phyloP scores from a whole-genome alignment of 1,140 invertebrate species.

The Bombus consobrinus region DNA sequence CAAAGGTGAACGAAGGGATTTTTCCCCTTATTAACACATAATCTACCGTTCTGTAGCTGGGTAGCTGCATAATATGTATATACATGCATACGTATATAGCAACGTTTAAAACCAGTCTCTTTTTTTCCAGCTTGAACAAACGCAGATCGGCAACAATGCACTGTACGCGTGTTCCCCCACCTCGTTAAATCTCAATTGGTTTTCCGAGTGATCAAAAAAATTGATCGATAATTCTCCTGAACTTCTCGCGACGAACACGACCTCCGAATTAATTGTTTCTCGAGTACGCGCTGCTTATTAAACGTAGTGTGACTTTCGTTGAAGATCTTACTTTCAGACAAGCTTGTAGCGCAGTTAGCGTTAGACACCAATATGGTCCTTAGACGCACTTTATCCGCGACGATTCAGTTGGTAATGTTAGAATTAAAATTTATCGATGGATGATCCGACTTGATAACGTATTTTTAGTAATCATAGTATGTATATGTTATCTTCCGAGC shows the following conservation, averaged over 20 bases:
- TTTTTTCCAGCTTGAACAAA: neutral
- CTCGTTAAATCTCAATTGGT: slow-evolving; percentile 9
- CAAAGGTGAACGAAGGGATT: slow-evolving; percentile 39
- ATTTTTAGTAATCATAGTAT: neutral
- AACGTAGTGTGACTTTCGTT: neutral
- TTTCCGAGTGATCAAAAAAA: neutral
- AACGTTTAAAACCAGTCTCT: slow-evolving; percentile 36
- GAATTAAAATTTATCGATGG: neutral
- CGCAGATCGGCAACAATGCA: slow-evolving; percentile 26
- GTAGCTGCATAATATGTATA: too few species aligned
- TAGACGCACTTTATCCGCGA: neutral
- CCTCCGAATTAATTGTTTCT: neutral
- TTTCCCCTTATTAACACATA: slow-evolving; percentile 51
- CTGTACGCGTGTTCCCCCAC: neutral
- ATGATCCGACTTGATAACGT: too few species aligned
- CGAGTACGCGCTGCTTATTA: neutral
- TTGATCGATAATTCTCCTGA: neutral
- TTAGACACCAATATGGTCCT: too few species aligned
- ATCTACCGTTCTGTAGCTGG: neutral
- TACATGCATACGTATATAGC: neutral
- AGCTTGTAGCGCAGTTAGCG: too few species aligned
- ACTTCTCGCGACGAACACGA: neutral
- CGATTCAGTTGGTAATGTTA: neutral
- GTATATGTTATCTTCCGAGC: too few species aligned
- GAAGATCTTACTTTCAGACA: neutral